Base-by-base conservation (phyloP, 2,797 vertebrate genomes). In the Anguilla megastoma region DNA sequence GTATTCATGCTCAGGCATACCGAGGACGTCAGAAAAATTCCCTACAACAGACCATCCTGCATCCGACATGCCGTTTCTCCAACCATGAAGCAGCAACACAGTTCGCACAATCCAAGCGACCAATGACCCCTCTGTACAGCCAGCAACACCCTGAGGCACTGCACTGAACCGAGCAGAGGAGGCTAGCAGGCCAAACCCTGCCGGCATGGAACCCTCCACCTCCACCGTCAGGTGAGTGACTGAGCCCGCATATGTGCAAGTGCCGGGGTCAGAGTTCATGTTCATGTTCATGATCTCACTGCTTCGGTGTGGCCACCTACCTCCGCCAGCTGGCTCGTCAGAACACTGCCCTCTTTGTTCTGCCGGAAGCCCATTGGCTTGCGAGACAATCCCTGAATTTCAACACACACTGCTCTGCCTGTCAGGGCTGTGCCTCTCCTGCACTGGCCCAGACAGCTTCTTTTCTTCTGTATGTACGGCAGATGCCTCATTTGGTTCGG, bases 331-430 rank as follows among this genome's bases (percentile, higher is more conserved):
- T 82, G 79, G 79, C 79, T 82, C 24, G 79, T 82, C 79, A 45
- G 79, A 82, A 82, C 79, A 82, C 79, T 82, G 79, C 24, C 45
- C 79, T 24, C 79, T 48, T 82, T 82, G 79, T 82, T 82, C 79
- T 48, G 79, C 45, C 45, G 45, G 83, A 84, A 54, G 83, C 83
- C 12, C n/a, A 58, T 54, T 50, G n/a, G 83, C 50, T 58, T n/a
- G 21, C 21, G 52, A 58, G 83, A 84, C 83, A 54, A 54, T 54
- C 83, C 50, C 52, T 1, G 83, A 30, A 84, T 58, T 52, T 84
- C 52, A 56, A 30, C 50, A 27, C 50, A 84, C 52, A 58, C 50
- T 58, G 83, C 27, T 5, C 27, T 27, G 83, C 27, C 83, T 84
- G 83, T 30, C 3, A 58, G 83, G 16, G 50, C 27, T 50, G 5